These are phyloP conservation scores for Iguana delicatissima DNA, from an alignment of 2,797 vertebrate genomes.

Conservation along the genomic window DNA sequence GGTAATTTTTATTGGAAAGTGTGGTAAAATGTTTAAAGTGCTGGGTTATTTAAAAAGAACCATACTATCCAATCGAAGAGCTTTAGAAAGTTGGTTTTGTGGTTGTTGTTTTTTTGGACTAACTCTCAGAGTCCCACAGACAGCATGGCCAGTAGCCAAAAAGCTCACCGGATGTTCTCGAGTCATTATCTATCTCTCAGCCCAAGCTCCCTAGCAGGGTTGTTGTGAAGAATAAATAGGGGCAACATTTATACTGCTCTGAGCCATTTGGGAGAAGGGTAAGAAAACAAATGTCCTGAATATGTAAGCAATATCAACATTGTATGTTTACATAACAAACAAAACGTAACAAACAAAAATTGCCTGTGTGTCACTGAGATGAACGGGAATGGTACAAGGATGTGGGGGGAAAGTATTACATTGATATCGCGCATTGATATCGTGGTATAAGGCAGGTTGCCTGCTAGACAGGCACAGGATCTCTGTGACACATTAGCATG, in stretches of 20 bases:
- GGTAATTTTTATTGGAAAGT: neutral
- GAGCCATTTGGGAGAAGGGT: neutral
- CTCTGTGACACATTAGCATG: too few species aligned
- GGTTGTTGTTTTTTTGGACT: too few species aligned
- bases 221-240: neutral
- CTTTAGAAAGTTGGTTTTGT: too few species aligned
- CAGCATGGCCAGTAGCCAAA: neutral
- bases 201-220: neutral
- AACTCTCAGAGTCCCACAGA: too few species aligned
- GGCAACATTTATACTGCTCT: neutral
- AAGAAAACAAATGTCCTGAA: neutral
- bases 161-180: neutral
- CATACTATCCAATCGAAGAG: too few species aligned
- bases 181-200: neutral
- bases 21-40: neutral
- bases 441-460: too few species aligned
- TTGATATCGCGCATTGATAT: neutral
- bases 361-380: neutral
- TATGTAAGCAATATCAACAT: neutral
- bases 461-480: too few species aligned
- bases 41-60: neutral
- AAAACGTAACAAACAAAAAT: too few species aligned
- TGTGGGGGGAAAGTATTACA: neutral
- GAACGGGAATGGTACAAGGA: neutral
- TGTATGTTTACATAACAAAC: neutral